Conservation (phyloP, 2,113 vertebrate genomes). For the Nothobranchius kuhntae region DNA sequence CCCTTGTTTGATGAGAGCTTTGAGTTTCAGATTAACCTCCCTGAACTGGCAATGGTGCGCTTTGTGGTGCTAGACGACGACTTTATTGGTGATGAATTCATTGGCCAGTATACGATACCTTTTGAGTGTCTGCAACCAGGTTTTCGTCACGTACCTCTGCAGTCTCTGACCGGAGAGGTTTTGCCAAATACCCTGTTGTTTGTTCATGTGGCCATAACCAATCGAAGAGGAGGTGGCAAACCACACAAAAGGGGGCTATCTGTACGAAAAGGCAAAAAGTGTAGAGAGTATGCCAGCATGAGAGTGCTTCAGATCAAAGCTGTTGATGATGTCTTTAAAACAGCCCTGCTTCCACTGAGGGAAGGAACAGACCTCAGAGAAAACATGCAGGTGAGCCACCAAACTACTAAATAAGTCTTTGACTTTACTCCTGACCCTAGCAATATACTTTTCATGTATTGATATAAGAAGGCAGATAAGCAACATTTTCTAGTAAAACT, state of each 20-base stretch:
- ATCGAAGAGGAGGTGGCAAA: conserved; percentile 95
- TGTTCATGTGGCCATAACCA: conserved; percentile 96
- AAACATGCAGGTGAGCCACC: conserved; percentile 92
- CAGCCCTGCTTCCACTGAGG: conserved; percentile 87
- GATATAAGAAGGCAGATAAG: too few relatives aligned
- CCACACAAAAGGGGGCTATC: conserved; percentile 96
- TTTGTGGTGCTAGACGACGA: conserved; percentile 97
- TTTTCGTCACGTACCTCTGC: conserved; percentile 92
- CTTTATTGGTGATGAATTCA: conserved; percentile 97
- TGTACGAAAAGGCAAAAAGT: conserved; percentile 92
- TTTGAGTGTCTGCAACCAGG: conserved; percentile 97
- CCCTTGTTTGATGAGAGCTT: conserved; percentile 98
- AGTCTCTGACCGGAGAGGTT: conserved; percentile 91
- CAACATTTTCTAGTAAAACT: too few relatives aligned
- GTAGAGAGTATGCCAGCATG: conserved; percentile 93
- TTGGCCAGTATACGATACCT: conserved; percentile 96
- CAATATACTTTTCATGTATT: background rate
- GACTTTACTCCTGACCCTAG: background rate
- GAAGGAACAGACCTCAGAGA: conserved; percentile 96
- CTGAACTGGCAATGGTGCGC: conserved; percentile 95
- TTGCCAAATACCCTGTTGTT: conserved; percentile 91
- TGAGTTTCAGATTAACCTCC: conserved; percentile 97
- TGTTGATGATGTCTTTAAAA: conserved; percentile 96
- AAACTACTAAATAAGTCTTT: background rate
- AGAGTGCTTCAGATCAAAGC: conserved; percentile 92